Base-by-base conservation (phyloP, 2,888 invertebrate genomes). In the Mythimna vitellina region DNA sequence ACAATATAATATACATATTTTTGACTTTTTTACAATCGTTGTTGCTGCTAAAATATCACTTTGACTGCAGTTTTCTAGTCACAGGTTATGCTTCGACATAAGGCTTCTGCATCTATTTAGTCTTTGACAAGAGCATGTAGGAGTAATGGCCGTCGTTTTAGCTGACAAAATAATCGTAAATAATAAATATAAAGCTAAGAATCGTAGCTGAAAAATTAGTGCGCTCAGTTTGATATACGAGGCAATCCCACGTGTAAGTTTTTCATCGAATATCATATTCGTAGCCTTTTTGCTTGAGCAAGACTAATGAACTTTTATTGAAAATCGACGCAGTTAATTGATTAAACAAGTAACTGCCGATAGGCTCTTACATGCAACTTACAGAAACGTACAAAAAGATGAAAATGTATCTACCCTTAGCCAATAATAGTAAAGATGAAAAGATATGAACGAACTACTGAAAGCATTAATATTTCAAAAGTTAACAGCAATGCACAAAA, bases 111-210 rank as follows among this genome's bases (percentile, higher is more conserved):
- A 53, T 35, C 17, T 56, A 12, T 14, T 10, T 69, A 54, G 10
- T 56, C 32, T 63, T 10, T 68, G 57, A 56, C 56, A 46, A n/a
- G 32, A 58, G 35, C 63, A 82, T 69, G 75, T 77, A 80, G 71
- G 70, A 80, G 82, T 84, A 76, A 84, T 82, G 46, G 60, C 35
- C 56, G 61, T 67, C 75, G 32, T 82, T 79, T 10, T 57, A 78
- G 57, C 62, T 76, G 80, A 80, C 75, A 84, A 82, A 81, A 86
- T 84, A 79, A 79, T 80, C 76, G 76, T 86, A 80, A 82, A 81
- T 84, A 82, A 83, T 83, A 83, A 73, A 76, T 69, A 68, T 63
- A 72, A 56, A 69, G 57, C 67, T 64, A 32, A 72, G 32, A 82
- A 70, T 54, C 46, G 25, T 17, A n/a, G 65, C 58, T 74, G 68